These are phyloP conservation scores for Rattus rattus DNA, from an alignment of 2,113 vertebrate genomes.

Conservation along the genomic window DNA sequence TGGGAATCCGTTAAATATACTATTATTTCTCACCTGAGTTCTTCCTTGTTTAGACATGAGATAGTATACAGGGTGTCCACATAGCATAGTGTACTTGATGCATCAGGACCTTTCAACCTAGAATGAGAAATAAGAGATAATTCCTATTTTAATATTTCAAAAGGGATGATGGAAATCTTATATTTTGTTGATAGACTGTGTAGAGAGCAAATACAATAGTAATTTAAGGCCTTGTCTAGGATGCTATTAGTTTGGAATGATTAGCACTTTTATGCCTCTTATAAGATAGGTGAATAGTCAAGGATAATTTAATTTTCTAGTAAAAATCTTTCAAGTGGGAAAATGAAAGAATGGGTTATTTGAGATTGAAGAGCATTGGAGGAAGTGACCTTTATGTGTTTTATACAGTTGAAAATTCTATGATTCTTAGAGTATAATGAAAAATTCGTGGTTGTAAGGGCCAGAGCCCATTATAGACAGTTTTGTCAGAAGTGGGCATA, in stretches of 20 bases:
- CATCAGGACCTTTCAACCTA: constrained; percentile 27
- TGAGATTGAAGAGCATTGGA: background rate
- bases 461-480: background rate
- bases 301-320: constrained; percentile 45
- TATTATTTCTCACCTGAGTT: constrained; percentile 20
- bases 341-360: constrained; percentile 11
- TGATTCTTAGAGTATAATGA: constrained; percentile 13
- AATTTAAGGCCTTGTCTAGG: constrained; percentile 8
- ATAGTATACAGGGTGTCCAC: background rate
- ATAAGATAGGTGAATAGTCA: constrained; percentile 39
- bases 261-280: constrained; percentile 22
- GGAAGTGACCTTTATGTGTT: constrained; percentile 23
- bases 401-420: constrained; percentile 45
- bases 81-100: background rate
- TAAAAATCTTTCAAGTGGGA: constrained; percentile 24
- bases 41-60: constrained; percentile 11
- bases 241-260: constrained; percentile 35
- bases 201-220: constrained; percentile 44
- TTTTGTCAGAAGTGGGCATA: background rate
- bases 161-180: constrained; percentile 7
- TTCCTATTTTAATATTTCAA: constrained; percentile 59
- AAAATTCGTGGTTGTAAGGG: constrained; percentile 26
- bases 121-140: constrained; percentile 14
- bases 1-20: background rate
- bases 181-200: constrained; percentile 21